Evolutionary conservation across 2,113 vertebrate genomes (phyloP), one percentile per base, ranked within the genome.

Genomic region (Eidolon helvum): DNA sequence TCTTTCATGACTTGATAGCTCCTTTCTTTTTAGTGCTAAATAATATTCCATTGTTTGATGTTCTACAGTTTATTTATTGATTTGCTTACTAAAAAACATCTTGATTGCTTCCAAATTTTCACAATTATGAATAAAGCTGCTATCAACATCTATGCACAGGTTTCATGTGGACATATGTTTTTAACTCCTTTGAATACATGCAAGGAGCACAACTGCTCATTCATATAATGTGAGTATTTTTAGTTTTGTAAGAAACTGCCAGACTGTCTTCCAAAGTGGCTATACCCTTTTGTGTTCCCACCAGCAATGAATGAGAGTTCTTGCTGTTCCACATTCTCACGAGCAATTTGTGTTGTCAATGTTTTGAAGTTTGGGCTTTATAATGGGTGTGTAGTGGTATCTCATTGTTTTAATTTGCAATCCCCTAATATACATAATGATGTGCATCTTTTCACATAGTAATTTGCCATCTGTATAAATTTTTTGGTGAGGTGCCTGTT

Each of bases 161-260:
- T n/a, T n/a, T n/a, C n/a, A n/a, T 87, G 53, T 86, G 72, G 16
- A 74, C 59, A 11, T 59, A 78, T 61, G 38, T n/a, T 82, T 87
- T 96, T 72, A 88, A 43, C n/a, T 94, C 77, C 66, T 74, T 75
- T 84, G 61, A 55, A 45, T 91, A 63, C 91, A 72, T 79, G 85
- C 48, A 43, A 35, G 87, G 40, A 75, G 43, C 83, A 69, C 22
- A n/a, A n/a, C n/a, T n/a, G n/a, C n/a, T n/a, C n/a, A n/a, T n/a
- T n/a, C n/a, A n/a, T n/a, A n/a, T n/a, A n/a, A n/a, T n/a, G n/a
- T n/a, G n/a, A n/a, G n/a, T n/a, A n/a, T n/a, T n/a, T 61, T 91
- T 91, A 59, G n/a, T 53, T 91, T 38, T 74, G 21, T 50, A 50
- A 80, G 18, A 68, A 87, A 63, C n/a, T 87, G 61, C n/a, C 59